Conservation (phyloP, 2,797 vertebrate species). For the Corythornis leucogaster region DNA sequence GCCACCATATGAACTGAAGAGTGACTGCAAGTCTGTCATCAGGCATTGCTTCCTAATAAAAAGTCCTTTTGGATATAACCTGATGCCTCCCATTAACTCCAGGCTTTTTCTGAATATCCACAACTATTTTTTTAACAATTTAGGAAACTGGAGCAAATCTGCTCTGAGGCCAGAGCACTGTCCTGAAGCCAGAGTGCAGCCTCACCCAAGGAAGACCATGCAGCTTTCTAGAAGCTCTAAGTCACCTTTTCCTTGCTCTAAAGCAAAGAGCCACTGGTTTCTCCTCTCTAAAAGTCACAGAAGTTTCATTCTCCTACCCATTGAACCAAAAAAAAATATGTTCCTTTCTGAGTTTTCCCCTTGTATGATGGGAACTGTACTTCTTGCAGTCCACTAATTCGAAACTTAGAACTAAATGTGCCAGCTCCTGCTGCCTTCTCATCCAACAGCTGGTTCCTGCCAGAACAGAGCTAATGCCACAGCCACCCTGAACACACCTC, state of each 20-base stretch:
- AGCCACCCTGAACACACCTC: neutral
- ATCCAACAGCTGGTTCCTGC: neutral
- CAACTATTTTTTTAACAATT: neutral
- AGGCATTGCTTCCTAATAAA: neutral
- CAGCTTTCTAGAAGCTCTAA: neutral
- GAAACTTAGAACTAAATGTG: neutral
- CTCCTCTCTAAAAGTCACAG: neutral
- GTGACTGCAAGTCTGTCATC: neutral
- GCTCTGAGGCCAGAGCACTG: neutral
- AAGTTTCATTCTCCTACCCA: neutral
- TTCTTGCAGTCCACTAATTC: neutral
- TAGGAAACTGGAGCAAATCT: neutral
- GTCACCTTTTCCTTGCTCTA: neutral
- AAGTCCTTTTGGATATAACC: neutral
- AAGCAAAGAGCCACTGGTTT: neutral
- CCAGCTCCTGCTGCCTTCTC: neutral
- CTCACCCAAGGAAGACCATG: neutral
- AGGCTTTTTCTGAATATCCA: neutral
- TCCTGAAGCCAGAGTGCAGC: neutral
- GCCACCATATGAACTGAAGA: neutral
- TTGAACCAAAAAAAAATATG: neutral
- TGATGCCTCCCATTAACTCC: neutral
- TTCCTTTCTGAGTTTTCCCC: neutral
- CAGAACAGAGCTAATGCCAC: neutral
- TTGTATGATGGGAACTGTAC: neutral